Percentiles rank a stretch among this genome's conserved stretches.
These are phyloP conservation scores for Chloroceryle aenea DNA, from an alignment of 2,113 vertebrate species.

Conservation along the genomic window DNA sequence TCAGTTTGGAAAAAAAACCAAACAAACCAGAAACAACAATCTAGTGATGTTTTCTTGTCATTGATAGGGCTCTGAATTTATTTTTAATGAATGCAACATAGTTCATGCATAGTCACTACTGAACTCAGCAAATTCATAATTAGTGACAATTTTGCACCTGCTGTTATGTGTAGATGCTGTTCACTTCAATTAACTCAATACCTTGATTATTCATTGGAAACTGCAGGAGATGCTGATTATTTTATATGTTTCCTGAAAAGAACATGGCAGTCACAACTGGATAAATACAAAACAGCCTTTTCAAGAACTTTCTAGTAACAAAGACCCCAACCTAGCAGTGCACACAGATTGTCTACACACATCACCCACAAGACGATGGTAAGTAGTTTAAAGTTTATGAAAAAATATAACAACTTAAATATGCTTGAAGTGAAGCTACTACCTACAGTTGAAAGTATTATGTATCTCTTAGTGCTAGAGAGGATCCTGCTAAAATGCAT, in stretches of 20 bases:
- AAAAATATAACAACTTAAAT: too few relatives aligned
- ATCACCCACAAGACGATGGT: background rate
- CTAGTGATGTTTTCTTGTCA: background rate
- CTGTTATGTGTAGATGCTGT: slow-evolving; percentile 65
- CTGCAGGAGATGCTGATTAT: slow-evolving; percentile 48
- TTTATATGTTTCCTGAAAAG: slow-evolving; percentile 48
- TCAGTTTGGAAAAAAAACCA: background rate
- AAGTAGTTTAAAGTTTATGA: too few relatives aligned
- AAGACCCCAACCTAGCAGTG: background rate
- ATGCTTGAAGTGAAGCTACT: background rate
- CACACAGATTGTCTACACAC: background rate
- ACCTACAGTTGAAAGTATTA: background rate
- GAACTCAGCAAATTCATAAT: slow-evolving; percentile 74
- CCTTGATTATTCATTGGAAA: slow-evolving; percentile 73
- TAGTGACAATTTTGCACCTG: slow-evolving; percentile 79
- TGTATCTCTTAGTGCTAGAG: background rate
- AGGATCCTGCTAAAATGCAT: background rate
- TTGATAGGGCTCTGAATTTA: slow-evolving; percentile 16
- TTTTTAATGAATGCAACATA: slow-evolving; percentile 64
- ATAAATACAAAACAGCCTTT: background rate
- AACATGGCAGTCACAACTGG: background rate
- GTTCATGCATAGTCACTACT: slow-evolving; percentile 76
- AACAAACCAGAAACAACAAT: too few relatives aligned
- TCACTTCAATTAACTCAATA: slow-evolving; percentile 71
- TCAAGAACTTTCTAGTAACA: background rate